Evolutionary conservation across 92 coral and sea anemone species (phyloP).

Genomic region (Hydrozoanthus gracilis): DNA sequence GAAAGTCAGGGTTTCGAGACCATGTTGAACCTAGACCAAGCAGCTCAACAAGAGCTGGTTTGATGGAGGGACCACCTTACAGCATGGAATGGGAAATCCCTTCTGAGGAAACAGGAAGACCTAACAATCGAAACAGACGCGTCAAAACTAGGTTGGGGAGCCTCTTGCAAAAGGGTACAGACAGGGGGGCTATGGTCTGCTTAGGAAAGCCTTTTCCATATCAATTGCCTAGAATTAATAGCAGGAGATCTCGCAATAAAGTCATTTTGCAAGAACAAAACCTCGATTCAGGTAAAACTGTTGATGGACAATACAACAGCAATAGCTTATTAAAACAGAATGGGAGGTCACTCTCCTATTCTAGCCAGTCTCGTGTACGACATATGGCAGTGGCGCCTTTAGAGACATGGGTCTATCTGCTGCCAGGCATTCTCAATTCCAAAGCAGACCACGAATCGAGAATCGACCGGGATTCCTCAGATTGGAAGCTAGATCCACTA

Average conservation of each 20-base stretch:
- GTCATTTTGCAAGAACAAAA: conserved; percentile 59
- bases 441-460: conserved; percentile 68
- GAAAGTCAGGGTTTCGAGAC: conserved; percentile 44
- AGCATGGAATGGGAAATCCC: conserved; percentile 58
- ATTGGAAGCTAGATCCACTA: conserved; percentile 63
- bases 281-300: conserved; percentile 53
- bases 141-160: conserved; percentile 54
- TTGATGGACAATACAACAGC: conserved; percentile 63
- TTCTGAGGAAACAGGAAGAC: conserved; percentile 6
- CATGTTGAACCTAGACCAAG: conserved; percentile 18
- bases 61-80: conserved; percentile 53
- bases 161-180: conserved; percentile 47
- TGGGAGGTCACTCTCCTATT: conserved; percentile 53
- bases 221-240: conserved; percentile 50
- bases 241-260: conserved; percentile 59
- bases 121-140: conserved; percentile 56
- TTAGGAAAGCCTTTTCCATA: conserved; percentile 47
- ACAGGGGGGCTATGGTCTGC: conserved; percentile 56
- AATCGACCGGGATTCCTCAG: conserved; percentile 21
- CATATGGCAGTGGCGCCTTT: conserved; percentile 67
- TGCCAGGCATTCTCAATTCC: conserved; percentile 64
- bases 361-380: neutral
- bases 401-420: conserved; percentile 57
- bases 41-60: conserved; percentile 35
- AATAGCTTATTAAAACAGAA: conserved; percentile 49